phyloP scores from a whole-genome alignment of 2,113 vertebrate genomes.

The Fukomys damarensis region DNA sequence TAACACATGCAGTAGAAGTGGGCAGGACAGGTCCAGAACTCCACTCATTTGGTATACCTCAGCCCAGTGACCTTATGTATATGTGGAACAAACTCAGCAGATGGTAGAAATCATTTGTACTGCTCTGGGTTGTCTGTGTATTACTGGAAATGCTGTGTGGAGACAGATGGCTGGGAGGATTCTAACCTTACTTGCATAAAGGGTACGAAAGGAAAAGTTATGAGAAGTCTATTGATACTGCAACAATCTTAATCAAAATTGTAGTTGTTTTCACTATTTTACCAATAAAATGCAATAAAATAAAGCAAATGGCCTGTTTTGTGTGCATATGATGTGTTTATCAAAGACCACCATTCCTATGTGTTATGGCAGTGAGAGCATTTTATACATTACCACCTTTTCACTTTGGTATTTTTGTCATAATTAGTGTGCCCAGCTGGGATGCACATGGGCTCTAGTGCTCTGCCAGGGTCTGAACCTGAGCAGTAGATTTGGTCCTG shows the following conservation, averaged over 20 bases:
- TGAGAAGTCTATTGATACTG: background rate
- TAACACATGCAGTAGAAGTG: background rate
- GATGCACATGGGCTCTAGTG: background rate
- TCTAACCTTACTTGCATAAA: background rate
- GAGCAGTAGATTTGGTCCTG: background rate
- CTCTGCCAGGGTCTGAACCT: background rate
- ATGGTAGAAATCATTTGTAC: background rate
- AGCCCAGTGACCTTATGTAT: background rate
- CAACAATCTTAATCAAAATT: background rate
- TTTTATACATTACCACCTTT: background rate
- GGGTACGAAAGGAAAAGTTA: background rate
- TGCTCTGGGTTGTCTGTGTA: background rate
- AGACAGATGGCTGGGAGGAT: background rate
- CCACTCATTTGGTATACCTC: background rate
- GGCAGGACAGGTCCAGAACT: background rate
- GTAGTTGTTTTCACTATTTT: slow-evolving; percentile 15
- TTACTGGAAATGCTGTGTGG: background rate
- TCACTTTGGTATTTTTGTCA: background rate
- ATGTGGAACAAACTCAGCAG: background rate
- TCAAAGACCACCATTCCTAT: background rate
- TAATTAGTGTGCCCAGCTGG: background rate
- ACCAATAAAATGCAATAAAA: background rate
- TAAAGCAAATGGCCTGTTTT: background rate
- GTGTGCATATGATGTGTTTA: background rate
- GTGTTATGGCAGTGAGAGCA: background rate